Conservation (phyloP, 2,888 invertebrate genomes). For the Spatulosminthurus flaviceps region DNA sequence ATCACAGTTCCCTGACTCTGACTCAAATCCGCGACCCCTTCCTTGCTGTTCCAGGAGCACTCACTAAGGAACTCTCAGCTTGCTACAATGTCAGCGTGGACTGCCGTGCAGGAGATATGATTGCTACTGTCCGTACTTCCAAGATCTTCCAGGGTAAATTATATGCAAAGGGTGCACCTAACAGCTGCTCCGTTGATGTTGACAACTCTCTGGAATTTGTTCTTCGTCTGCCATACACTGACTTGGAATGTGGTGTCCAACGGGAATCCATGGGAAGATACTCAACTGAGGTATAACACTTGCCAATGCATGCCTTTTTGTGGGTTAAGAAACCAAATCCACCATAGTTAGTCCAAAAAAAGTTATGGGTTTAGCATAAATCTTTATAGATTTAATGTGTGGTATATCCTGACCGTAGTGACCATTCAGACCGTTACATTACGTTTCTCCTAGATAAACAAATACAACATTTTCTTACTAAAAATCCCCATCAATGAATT, state of each 20-base stretch:
- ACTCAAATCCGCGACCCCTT: slow-evolving; percentile 91
- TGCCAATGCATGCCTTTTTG: neutral
- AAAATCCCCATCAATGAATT: too few species aligned
- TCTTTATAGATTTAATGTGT: neutral
- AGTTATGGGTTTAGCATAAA: neutral
- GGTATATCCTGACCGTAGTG: neutral
- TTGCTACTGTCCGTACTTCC: slow-evolving; percentile 89
- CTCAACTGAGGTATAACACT: slow-evolving; percentile 78
- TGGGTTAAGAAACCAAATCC: slow-evolving; percentile 6
- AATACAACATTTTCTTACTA: neutral
- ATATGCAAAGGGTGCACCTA: slow-evolving; percentile 93
- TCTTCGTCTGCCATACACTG: slow-evolving; percentile 89
- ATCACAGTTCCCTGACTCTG: slow-evolving; percentile 88
- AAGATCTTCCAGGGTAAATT: slow-evolving; percentile 94
- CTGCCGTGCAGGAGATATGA: slow-evolving; percentile 91
- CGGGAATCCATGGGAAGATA: slow-evolving; percentile 87
- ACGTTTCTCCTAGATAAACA: neutral
- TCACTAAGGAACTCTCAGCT: slow-evolving; percentile 90
- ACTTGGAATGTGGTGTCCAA: slow-evolving; percentile 90
- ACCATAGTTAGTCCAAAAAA: neutral
- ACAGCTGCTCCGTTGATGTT: slow-evolving; percentile 89
- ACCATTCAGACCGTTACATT: neutral
- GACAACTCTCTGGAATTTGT: slow-evolving; percentile 89
- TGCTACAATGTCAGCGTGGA: slow-evolving; percentile 95
- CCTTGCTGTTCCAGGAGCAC: slow-evolving; percentile 87